Evolutionary conservation across 2,113 vertebrate species (phyloP).

Genomic region (Lethenteron camtschaticum): DNA sequence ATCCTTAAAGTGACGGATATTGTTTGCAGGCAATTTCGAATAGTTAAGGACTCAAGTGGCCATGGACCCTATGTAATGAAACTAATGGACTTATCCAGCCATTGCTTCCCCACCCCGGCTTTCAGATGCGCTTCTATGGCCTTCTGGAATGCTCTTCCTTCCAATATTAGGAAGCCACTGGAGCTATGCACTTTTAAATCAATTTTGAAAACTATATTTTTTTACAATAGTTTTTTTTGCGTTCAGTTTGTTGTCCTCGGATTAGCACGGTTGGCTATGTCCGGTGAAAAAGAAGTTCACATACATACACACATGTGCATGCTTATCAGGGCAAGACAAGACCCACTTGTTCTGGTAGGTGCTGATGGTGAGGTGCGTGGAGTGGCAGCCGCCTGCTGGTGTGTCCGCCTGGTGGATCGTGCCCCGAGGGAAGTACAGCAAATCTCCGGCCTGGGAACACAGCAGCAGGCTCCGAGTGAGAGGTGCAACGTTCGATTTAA

Average conservation of each 20-base stretch:
- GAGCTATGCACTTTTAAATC: not conserved
- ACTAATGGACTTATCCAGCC: too few relatives aligned
- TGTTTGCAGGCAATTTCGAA: too few relatives aligned
- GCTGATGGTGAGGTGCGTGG: conserved; percentile 66
- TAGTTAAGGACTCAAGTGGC: too few relatives aligned
- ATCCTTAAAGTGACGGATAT: too few relatives aligned
- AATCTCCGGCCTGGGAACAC: conserved; percentile 39
- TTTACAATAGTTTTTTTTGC: not conserved
- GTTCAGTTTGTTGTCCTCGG: not conserved
- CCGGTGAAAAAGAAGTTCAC: not conserved
- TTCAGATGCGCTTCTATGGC: too few relatives aligned
- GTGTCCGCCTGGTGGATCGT: conserved; percentile 69
- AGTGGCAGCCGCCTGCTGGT: conserved; percentile 32
- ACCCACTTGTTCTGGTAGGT: conserved; percentile 59
- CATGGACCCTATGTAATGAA: too few relatives aligned
- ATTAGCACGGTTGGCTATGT: not conserved
- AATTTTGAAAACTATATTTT: not conserved
- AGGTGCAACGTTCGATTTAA: too few relatives aligned
- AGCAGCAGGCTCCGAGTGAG: not conserved
- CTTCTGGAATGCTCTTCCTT: not conserved
- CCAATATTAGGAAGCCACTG: not conserved
- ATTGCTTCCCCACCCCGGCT: too few relatives aligned
- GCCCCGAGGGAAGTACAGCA: conserved; percentile 72
- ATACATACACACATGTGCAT: not conserved
- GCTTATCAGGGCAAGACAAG: not conserved